phyloP scores from a whole-genome alignment of 2,797 vertebrate species.

The Hirundo rustica region DNA sequence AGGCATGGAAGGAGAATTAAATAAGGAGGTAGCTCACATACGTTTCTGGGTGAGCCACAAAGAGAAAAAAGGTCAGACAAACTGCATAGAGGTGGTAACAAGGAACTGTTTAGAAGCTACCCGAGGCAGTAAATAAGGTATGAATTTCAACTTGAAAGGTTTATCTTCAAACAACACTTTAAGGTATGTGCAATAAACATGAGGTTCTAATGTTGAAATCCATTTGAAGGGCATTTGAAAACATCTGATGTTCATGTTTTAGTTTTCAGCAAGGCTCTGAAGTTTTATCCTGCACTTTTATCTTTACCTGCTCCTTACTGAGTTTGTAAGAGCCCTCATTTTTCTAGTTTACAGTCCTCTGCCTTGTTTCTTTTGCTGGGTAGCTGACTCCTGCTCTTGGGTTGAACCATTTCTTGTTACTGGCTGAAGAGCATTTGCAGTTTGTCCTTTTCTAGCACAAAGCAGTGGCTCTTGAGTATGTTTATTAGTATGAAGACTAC shows the following conservation, averaged over 20 bases:
- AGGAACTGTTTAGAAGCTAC: constrained; percentile 34
- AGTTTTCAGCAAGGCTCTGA: constrained; percentile 13
- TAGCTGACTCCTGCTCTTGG: not conserved
- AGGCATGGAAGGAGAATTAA: not conserved
- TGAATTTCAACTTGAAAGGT: constrained; percentile 39
- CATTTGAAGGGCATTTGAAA: constrained; percentile 26
- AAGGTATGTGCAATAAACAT: constrained; percentile 20
- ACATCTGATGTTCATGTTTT: constrained; percentile 47
- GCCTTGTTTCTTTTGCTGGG: not conserved
- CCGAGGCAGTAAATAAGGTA: constrained; percentile 6
- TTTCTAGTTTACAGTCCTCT: not conserved
- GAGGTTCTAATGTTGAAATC: constrained; percentile 36
- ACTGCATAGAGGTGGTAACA: not conserved
- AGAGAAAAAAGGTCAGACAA: not conserved
- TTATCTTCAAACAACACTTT: constrained; percentile 35
- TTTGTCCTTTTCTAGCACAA: not conserved
- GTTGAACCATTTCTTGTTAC: not conserved
- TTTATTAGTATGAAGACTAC: not conserved
- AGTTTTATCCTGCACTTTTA: constrained; percentile 48
- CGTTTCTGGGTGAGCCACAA: not conserved
- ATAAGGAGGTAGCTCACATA: not conserved
- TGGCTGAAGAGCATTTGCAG: not conserved
- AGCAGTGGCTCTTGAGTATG: not conserved
- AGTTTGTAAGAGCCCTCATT: constrained; percentile 24
- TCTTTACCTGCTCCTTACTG: constrained; percentile 27